phyloP scores from a whole-genome alignment of 2,113 vertebrate species.

The Phasianus colchicus region DNA sequence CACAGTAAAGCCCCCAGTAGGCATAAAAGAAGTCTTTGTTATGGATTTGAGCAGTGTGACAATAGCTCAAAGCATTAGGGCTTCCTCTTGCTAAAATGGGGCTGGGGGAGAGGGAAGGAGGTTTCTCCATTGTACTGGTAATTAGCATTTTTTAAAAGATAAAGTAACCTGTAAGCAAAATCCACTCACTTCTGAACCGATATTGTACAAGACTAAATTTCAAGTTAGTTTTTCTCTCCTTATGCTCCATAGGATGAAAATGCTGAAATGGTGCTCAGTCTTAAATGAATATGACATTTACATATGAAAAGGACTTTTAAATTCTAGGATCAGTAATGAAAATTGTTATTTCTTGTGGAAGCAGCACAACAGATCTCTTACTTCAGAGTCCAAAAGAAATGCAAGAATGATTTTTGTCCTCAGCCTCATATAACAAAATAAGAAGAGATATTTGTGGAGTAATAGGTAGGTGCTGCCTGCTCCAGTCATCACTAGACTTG shows the following conservation, averaged over 20 bases:
- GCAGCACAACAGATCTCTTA: background rate
- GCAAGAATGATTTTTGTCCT: background rate
- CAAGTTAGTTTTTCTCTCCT: background rate
- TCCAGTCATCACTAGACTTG: background rate
- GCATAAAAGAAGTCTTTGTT: background rate
- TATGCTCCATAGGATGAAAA: background rate
- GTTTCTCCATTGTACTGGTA: rapidly evolving
- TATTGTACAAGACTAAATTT: background rate
- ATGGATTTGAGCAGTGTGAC: background rate
- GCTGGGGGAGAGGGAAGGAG: background rate
- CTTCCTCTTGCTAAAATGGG: background rate
- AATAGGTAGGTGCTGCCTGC: background rate
- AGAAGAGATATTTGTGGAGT: background rate
- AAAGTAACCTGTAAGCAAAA: background rate
- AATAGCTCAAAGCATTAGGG: background rate
- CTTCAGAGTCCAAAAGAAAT: background rate
- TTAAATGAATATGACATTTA: background rate
- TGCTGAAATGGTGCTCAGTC: background rate
- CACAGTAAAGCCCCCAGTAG: rapidly evolving
- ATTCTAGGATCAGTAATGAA: background rate
- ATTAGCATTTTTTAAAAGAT: background rate
- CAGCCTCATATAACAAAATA: background rate
- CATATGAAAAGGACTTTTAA: background rate
- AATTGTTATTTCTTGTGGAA: background rate
- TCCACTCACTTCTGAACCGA: background rate